Evolutionary conservation across 2,797 vertebrate species (phyloP).

Genomic region (Chloroceryle amazona): DNA sequence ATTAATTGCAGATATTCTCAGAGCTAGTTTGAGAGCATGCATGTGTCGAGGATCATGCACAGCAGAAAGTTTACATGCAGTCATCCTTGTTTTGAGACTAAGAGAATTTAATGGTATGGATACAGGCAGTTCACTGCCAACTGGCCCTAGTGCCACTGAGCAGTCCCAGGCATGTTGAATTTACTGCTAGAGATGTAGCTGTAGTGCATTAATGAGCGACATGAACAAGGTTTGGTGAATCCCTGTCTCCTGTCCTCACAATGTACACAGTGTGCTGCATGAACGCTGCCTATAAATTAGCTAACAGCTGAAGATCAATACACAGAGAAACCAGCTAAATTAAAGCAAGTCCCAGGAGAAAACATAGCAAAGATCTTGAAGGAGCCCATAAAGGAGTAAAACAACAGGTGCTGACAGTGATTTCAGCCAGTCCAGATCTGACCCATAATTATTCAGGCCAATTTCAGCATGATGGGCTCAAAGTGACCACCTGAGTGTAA

Average conservation of each 20-base stretch:
- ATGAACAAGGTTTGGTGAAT: rapidly evolving
- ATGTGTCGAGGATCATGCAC: rapidly evolving
- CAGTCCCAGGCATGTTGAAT: not conserved
- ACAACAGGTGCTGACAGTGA: not conserved
- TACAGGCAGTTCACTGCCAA: rapidly evolving
- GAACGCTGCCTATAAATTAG: not conserved
- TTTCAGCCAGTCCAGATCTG: not conserved
- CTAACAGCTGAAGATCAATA: not conserved
- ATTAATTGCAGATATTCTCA: not conserved
- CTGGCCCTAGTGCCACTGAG: rapidly evolving
- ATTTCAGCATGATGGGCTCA: not conserved
- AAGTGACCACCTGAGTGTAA: not conserved
- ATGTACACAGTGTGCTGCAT: not conserved
- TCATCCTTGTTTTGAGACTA: not conserved
- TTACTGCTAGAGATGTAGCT: not conserved
- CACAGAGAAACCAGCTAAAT: not conserved
- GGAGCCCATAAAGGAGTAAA: not conserved
- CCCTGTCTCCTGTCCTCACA: not conserved
- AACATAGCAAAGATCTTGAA: not conserved
- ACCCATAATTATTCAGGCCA: not conserved
- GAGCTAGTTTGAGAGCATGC: not conserved
- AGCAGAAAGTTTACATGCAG: not conserved
- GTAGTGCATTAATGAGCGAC: not conserved
- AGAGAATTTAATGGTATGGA: not conserved
- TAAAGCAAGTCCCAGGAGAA: not conserved